Base-by-base conservation (phyloP, 1,140 invertebrate species). In the Cotesia vestalis region DNA sequence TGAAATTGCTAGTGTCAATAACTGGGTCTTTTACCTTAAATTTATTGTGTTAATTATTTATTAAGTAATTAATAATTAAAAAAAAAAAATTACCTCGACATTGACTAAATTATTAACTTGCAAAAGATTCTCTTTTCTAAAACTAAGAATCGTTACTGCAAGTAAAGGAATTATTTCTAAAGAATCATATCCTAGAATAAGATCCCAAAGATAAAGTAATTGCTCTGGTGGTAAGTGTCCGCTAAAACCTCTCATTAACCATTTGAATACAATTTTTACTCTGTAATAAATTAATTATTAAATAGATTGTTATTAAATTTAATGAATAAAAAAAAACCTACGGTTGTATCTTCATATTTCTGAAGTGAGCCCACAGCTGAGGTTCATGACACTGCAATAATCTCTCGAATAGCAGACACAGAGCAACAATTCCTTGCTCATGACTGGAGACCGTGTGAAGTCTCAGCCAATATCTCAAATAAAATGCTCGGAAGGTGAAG, bases 231-330 rank as follows among this genome's bases (percentile, higher is more conserved):
- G 92, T 61, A 99, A 87, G 81, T 97, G 95, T 0, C 97, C 96
- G 76, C 96, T 97, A 82, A 98, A 99, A 1, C 94, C 96, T 74
- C 96, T 89, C 90, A 98, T 97, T 8, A 99, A 84, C 97, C 97
- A 99, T 84, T 97, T 97, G 81, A 98, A 96, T 3, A 96, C 95
- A 17, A 98, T 91, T 78, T 93, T 90, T 38, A 96, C 88, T n/a
- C 94, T 95, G 76, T 51, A 88, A 84, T 69, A 78, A 77, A 72
- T 71, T 72, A 71, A 73, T 52, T n/a, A 60, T 36, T 27, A 11
- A 11, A 38, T 27, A 27, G 27, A 27, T 27, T 27, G 3, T 27
- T 27, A 27, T 27, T 27, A 27, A 27, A 27, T 27, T 27, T 27
- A 27, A 27, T 27, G 52, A 51, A 17, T 20, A 46, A 14, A 74